Evolutionary conservation across 2,113 vertebrate genomes (phyloP).

Genomic region (Tenrec ecaudatus): DNA sequence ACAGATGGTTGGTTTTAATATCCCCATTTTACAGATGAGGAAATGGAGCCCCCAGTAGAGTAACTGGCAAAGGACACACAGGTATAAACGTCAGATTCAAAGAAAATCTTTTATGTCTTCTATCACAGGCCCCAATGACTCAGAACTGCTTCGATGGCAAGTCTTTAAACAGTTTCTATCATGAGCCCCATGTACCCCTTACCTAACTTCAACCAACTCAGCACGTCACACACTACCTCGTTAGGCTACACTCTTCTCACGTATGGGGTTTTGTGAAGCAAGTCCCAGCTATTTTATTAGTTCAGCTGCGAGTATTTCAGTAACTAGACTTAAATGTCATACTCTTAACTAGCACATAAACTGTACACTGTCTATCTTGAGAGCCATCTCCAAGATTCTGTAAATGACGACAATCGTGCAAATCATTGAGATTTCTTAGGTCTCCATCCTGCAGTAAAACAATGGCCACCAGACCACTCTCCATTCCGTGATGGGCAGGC

Average conservation of each 20-base stretch:
- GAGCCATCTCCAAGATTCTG: neutral
- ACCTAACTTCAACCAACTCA: conserved; percentile 19
- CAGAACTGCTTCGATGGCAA: too few relatives aligned
- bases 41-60: conserved; percentile 7
- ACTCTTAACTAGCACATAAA: neutral
- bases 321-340: neutral
- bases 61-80: conserved; percentile 11
- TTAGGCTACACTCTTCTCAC: neutral
- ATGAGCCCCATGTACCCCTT: neutral
- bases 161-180: neutral
- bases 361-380: neutral
- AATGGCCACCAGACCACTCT: neutral
- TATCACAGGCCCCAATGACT: neutral
- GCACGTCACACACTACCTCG: neutral
- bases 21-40: conserved; percentile 24
- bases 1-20: conserved; percentile 2
- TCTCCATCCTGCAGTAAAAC: neutral
- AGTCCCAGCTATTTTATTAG: conserved; percentile 14
- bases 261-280: conserved; percentile 10
- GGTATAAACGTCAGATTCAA: conserved; percentile 39
- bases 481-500: neutral
- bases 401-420: conserved; percentile 20
- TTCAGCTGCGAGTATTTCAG: conserved; percentile 26
- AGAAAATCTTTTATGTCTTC: neutral
- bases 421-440: neutral